Conservation (phyloP, 2,888 invertebrate genomes). For the Perizoma affinitatum region DNA sequence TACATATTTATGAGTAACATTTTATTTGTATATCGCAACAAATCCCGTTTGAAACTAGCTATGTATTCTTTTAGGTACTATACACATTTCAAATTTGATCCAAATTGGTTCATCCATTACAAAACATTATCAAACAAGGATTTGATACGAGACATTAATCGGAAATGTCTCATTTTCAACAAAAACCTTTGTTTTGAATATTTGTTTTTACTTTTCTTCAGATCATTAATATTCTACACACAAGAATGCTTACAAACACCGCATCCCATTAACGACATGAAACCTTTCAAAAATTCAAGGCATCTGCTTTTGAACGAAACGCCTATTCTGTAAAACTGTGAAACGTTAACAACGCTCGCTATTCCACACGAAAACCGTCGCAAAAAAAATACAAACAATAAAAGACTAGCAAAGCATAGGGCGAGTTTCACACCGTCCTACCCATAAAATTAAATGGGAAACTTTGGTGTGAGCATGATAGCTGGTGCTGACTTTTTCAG, state of each 20-base stretch:
- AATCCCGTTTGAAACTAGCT: too few relatives aligned
- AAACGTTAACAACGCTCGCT: conserved; percentile 60
- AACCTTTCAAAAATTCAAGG: conserved; percentile 23
- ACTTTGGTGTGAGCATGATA: conserved; percentile 41
- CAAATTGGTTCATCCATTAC: too few relatives aligned
- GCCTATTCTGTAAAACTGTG: conserved; percentile 32
- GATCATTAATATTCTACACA: too few relatives aligned
- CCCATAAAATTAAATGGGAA: conserved; percentile 73
- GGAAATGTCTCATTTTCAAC: too few relatives aligned
- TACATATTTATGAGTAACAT: too few relatives aligned
- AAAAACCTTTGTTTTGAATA: too few relatives aligned
- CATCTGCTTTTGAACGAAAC: conserved; percentile 25
- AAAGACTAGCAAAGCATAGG: conserved; percentile 56
- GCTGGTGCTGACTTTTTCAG: conserved; percentile 7
- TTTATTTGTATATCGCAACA: too few relatives aligned
- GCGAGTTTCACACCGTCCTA: conserved; percentile 62
- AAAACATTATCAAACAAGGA: too few relatives aligned
- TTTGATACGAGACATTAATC: too few relatives aligned
- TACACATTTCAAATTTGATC: too few relatives aligned
- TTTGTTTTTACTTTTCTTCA: too few relatives aligned
- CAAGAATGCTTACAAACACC: background rate
- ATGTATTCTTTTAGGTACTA: too few relatives aligned
- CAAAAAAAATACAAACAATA: conserved; percentile 71
- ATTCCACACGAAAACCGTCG: conserved; percentile 53
- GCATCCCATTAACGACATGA: background rate